Conservation (phyloP, 2,888 invertebrate genomes). For the Epirrhoe tristata region DNA sequence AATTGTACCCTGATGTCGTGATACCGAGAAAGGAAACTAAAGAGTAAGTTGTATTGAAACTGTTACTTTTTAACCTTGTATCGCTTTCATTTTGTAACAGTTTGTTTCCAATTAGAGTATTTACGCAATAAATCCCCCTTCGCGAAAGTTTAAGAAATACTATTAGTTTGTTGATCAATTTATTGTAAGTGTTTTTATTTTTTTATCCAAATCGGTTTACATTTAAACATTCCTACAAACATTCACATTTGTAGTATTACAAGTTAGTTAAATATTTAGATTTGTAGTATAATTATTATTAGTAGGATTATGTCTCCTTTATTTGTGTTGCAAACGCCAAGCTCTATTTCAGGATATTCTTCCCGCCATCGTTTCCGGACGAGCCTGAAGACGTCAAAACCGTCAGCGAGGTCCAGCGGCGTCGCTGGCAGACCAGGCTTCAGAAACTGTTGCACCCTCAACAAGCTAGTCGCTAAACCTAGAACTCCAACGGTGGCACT, state of each 20-base stretch:
- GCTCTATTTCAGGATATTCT: slow-evolving; percentile 49
- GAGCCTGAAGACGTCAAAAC: slow-evolving; percentile 53
- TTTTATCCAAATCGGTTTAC: neutral
- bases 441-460: slow-evolving; percentile 55
- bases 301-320: no score
- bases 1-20: slow-evolving; percentile 62
- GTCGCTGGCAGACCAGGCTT: slow-evolving; percentile 70
- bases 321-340: no score
- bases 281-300: no score
- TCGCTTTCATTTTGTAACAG: neutral
- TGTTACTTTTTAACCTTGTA: neutral
- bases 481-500: no score
- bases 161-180: no score
- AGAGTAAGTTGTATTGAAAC: slow-evolving; percentile 53
- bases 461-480: slow-evolving; percentile 23
- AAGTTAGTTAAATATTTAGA: no score
- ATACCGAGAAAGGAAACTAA: slow-evolving; percentile 55
- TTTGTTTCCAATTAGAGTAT: no score
- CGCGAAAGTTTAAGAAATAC: no score
- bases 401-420: slow-evolving; percentile 66
- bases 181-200: no score
- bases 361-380: slow-evolving; percentile 65
- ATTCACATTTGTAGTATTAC: no score
- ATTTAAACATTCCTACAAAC: no score
- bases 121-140: no score